Evolutionary conservation across 1,140 invertebrate genomes (phyloP), one percentile per base, ranked within the genome.

Genomic region (Diachasmimorpha longicaudata): DNA sequence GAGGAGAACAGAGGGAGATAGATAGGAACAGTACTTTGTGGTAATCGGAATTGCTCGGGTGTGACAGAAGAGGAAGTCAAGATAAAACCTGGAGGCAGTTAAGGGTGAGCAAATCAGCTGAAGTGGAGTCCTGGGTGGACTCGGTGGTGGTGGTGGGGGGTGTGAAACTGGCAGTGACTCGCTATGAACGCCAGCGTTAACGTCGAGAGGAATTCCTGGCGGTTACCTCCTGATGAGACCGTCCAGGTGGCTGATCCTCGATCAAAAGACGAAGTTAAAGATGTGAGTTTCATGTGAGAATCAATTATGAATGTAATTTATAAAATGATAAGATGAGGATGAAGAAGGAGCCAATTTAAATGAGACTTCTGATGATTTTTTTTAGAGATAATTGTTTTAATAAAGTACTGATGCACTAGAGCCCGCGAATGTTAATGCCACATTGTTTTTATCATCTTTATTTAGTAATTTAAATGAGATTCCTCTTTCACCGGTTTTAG

Each of bases 171-270:
- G 72, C 71, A 76, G 75, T 25, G 72, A 68, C 70, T 83, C 86
- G 89, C 87, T 88, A 95, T 96, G 94, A 94, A 95, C 91, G 93
- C 93, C 90, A 94, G 93, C 92, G 93, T 93, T 84, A 92, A 93
- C 89, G 90, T 94, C 87, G 94, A 95, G 90, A 93, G 93, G 86
- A 93, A 93, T 83, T 95, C 94, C 83, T 96, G 95, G 95, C 93
- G 94, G 87, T 90, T 96, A 86, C 94, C 94, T 86, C 95, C 94
- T 80, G 95, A 96, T 90, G 95, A 96, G 90, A 96, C 95, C 79
- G 92, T 96, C 80, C 95, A 96, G 89, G 95, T 96, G 85, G 94
- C 93, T 88, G 94, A 95, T 90, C 93, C 94, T 80, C 93, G 95
- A 88, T 92, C 92, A 85, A 95, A 95, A 85, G 93, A 94, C 87